Base-by-base conservation (phyloP, 2,113 vertebrate genomes). In the Myiozetetes cayanensis region DNA sequence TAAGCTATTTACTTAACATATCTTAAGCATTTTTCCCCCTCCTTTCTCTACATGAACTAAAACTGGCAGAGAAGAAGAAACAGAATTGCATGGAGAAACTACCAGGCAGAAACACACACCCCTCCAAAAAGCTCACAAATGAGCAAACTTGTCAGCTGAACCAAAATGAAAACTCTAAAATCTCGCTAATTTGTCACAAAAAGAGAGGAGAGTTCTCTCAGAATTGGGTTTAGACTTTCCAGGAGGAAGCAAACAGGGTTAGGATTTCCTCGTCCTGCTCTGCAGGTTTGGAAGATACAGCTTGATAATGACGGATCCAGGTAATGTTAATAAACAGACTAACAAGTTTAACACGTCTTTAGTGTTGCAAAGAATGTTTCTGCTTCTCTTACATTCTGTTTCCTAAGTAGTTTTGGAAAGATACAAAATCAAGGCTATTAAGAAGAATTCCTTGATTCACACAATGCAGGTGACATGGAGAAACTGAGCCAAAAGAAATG, bases 1-100 rank as follows among this genome's bases (percentile, higher is more conserved):
- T 23, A 70, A 74, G 44, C 23, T 91, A 28, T 71, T 90, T 63
- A 80, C 39, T 91, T 92, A 52, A 80, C 53, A 24, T 61, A 55
- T 61, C 58, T 72, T 66, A 41, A 55, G 47, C 5, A 53, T 52
- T 37, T 52, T 1, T 0, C 4, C 8, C 8, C 2, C 5, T 30
- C 10, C 59, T 63, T 52, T n/a, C 61, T 82, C 37, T 52, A 23
- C 18, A 27, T 49, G 24, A 82, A 76, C 50, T 68, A 44, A 73
- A 91, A 62, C 31, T 71, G 56, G 11, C 52, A 82, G 67, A 61
- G 50, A 70, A 81, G 31, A 75, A 75, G 14, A 66, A 66, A 20
- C 21, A 90, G 49, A 84, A 87, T 6, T 63, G 46, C 52, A 62
- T 3, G 17, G 55, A 84, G 43, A 49, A 77, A 59, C 49, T 30